These are phyloP conservation scores for Drosophila ochracea DNA, from an alignment of 2,888 invertebrate species.

Conservation along the genomic window DNA sequence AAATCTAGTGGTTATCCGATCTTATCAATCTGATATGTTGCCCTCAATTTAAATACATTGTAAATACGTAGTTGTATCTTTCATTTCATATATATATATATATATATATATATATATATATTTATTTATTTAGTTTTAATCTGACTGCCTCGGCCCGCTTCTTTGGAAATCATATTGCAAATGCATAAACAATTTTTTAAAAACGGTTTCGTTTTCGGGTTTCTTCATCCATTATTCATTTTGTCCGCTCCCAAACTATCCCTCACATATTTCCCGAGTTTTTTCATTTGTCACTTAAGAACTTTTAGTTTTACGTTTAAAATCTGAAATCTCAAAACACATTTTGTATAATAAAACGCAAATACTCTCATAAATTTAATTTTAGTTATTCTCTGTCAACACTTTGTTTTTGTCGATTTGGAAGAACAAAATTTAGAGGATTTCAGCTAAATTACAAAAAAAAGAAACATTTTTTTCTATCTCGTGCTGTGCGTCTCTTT, in stretches of 20 bases:
- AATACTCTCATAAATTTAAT: constrained; percentile 54
- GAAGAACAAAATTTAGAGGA: constrained; percentile 48
- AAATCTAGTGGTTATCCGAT: constrained; percentile 34
- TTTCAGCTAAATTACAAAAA: constrained; percentile 61
- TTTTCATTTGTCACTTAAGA: constrained; percentile 40
- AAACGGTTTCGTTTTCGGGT: constrained; percentile 33
- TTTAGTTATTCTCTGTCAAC: constrained; percentile 69
- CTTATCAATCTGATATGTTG: constrained; percentile 3
- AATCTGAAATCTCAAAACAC: constrained; percentile 40
- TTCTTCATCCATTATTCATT: constrained; percentile 56
- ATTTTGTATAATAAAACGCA: constrained; percentile 62
- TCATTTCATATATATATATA: constrained; percentile 2
- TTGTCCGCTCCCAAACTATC: constrained; percentile 55
- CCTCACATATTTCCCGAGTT: constrained; percentile 36
- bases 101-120: neutral
- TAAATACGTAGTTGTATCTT: constrained; percentile 3
- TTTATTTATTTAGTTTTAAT: neutral
- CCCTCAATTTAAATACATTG: constrained; percentile 3
- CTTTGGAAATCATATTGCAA: constrained; percentile 52
- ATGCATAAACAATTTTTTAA: constrained; percentile 20
- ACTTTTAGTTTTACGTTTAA: constrained; percentile 22
- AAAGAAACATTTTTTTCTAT: constrained; percentile 27
- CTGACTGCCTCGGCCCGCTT: constrained; percentile 19
- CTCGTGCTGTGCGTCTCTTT: constrained; percentile 43
- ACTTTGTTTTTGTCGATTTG: constrained; percentile 67